phyloP scores from a whole-genome alignment of 2,888 invertebrate species.

The Drosophila borealis region DNA sequence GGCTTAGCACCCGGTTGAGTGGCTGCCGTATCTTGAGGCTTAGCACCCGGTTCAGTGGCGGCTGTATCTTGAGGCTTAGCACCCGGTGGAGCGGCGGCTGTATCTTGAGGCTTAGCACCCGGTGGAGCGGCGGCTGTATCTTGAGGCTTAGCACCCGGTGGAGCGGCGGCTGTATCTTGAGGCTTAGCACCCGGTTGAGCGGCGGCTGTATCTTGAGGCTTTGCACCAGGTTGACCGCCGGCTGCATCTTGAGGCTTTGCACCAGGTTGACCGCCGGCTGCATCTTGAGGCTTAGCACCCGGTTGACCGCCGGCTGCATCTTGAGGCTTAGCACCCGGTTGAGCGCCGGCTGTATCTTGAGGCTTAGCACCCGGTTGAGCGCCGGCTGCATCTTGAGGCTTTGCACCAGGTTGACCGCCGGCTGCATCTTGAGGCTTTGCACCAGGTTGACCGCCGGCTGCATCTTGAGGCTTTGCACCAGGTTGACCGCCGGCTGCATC shows the following conservation, averaged over 20 bases:
- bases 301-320: conserved; percentile 6
- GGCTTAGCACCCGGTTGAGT: background rate
- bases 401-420: conserved; percentile 1
- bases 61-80: background rate
- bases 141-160: background rate
- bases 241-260: background rate
- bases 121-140: background rate
- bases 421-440: background rate
- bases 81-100: background rate
- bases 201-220: too few species aligned
- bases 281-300: background rate
- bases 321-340: background rate
- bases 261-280: background rate
- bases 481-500: background rate
- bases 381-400: background rate
- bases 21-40: background rate
- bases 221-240: background rate
- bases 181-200: too few species aligned
- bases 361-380: background rate
- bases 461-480: background rate
- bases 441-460: background rate
- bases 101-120: background rate
- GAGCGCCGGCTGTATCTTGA: background rate
- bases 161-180: background rate
- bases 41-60: background rate